phyloP scores from a whole-genome alignment of 2,888 invertebrate genomes.

The Eurois occulta region DNA sequence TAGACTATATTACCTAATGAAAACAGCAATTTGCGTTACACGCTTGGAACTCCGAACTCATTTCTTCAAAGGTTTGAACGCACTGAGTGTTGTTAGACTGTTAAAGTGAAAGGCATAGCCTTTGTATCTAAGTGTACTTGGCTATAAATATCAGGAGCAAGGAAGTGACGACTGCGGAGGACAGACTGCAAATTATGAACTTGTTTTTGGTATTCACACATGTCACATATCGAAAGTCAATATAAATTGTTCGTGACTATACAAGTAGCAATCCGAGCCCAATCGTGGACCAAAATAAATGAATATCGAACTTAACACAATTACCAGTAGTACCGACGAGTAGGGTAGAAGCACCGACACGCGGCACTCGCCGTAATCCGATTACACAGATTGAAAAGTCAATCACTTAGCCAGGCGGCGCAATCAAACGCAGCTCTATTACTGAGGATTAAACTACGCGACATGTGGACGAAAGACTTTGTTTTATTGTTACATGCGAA shows the following conservation, averaged over 20 bases:
- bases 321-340: conserved; percentile 59
- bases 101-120: not conserved
- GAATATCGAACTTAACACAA: conserved; percentile 61
- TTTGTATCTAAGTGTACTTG: not conserved
- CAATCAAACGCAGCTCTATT: conserved; percentile 84
- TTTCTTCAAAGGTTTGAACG: not conserved
- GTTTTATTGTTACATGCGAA: conserved; percentile 69
- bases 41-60: not conserved
- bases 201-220: not conserved
- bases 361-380: conserved; percentile 76
- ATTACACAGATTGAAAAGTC: conserved; percentile 90
- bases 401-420: conserved; percentile 86
- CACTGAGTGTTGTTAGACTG: not conserved
- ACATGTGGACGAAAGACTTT: conserved; percentile 78
- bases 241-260: conserved; percentile 26
- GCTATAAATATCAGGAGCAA: not conserved
- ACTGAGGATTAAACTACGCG: conserved; percentile 77
- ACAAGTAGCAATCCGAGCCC: conserved; percentile 23
- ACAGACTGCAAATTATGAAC: too few species aligned
- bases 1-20: not conserved
- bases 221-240: not conserved
- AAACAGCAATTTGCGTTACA: not conserved
- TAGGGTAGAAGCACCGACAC: conserved; percentile 77
- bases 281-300: conserved; percentile 61
- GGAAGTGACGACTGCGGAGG: not conserved